phyloP scores from a whole-genome alignment of 2,888 invertebrate genomes.

The Drosophila vallismaia region DNA sequence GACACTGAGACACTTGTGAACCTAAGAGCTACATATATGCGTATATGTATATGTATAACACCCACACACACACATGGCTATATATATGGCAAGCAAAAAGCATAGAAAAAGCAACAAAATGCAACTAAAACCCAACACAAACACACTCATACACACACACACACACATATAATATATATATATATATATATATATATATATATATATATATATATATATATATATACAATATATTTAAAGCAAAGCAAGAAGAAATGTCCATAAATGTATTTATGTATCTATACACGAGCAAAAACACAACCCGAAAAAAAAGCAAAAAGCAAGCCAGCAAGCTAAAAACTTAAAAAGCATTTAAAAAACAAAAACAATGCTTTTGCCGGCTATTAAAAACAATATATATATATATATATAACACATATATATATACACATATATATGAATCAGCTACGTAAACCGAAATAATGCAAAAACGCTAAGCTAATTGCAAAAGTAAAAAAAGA shows the following conservation, averaged over 20 bases:
- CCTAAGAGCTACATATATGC: conserved; percentile 79
- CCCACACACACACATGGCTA: conserved; percentile 44
- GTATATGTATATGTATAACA: conserved; percentile 46
- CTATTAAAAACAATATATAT: conserved; percentile 35
- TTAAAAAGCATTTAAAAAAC: conserved; percentile 6
- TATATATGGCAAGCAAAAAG: conserved; percentile 41
- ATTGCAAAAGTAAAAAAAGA: too few species aligned
- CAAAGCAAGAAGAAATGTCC: conserved; percentile 66
- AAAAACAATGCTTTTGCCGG: neutral
- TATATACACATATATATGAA: conserved; percentile 8
- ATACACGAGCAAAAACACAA: conserved; percentile 64
- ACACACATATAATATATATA: conserved; percentile 66
- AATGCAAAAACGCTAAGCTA: conserved; percentile 47
- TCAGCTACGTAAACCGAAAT: conserved; percentile 57
- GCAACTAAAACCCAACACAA: conserved; percentile 10
- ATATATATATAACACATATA: conserved; percentile 1
- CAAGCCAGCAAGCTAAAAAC: conserved; percentile 7
- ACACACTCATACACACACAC: conserved; percentile 43
- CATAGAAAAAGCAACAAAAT: conserved; percentile 29
- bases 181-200: conserved; percentile 78
- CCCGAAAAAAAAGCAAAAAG: conserved; percentile 26
- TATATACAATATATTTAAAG: conserved; percentile 66
- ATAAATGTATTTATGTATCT: conserved; percentile 80
- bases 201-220: conserved; percentile 51
- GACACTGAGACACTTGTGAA: conserved; percentile 66